Conservation (phyloP, 2,113 vertebrate species). For the Albula glossodonta region DNA sequence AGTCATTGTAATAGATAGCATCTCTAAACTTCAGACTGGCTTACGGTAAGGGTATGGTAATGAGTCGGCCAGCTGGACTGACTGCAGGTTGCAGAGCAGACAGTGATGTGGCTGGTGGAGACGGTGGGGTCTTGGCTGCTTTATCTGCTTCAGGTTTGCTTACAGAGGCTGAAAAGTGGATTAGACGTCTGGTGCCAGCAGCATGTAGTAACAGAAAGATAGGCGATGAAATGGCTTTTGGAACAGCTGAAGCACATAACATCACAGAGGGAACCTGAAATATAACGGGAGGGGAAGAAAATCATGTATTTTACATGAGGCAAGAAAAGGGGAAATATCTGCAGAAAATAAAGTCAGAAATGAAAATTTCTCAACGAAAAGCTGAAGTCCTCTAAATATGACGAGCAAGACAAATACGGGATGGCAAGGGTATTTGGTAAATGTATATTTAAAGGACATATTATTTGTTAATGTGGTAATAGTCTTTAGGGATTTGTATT, state of each 20-base stretch:
- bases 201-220: background rate
- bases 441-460: too few relatives aligned
- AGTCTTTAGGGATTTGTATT: constrained; percentile 29
- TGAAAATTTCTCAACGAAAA: too few relatives aligned
- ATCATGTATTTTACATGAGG: background rate
- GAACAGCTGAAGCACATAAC: background rate
- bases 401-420: too few relatives aligned
- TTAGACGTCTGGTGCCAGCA: background rate
- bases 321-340: constrained; percentile 25
- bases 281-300: background rate
- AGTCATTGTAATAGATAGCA: background rate
- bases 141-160: constrained; percentile 4
- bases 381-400: too few relatives aligned
- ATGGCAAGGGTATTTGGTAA: too few relatives aligned
- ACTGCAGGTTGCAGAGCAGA: background rate
- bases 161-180: background rate
- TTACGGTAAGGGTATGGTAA: background rate
- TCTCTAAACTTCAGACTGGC: background rate
- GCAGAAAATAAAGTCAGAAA: too few relatives aligned
- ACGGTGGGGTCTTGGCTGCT: background rate
- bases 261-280: background rate
- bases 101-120: background rate
- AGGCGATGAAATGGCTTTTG: background rate
- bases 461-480: constrained; percentile 25
- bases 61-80: background rate